These are phyloP conservation scores for Phyllostomus hastatus DNA, from an alignment of 2,113 vertebrate species.

Conservation along the genomic window DNA sequence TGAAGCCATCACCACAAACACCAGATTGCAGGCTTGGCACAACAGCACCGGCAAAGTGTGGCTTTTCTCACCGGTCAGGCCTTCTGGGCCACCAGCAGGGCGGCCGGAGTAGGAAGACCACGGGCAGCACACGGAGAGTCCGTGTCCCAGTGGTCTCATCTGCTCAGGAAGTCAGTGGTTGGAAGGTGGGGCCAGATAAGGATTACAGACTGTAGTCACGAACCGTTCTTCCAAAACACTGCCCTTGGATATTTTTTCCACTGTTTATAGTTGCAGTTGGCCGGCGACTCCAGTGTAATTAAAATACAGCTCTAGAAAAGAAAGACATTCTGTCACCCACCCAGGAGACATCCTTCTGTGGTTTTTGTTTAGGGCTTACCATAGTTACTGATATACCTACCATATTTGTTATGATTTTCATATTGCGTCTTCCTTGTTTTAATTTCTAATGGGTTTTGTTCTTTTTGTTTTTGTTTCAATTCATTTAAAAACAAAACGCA, in stretches of 20 bases:
- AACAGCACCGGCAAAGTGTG: neutral
- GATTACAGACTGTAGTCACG: neutral
- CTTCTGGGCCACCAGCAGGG: neutral
- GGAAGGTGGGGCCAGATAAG: conserved; percentile 2
- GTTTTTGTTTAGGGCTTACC: neutral
- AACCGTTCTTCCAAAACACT: conserved; percentile 18
- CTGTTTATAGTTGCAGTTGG: conserved; percentile 17
- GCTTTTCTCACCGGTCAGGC: neutral
- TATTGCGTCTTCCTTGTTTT: conserved; percentile 65
- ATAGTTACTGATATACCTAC: neutral
- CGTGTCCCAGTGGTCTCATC: neutral
- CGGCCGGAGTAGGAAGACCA: neutral
- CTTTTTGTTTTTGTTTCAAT: conserved; percentile 74
- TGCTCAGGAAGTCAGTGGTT: neutral
- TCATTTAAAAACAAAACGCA: conserved; percentile 68
- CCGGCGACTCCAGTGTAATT: neutral
- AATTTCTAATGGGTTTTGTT: conserved; percentile 73
- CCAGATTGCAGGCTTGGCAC: neutral
- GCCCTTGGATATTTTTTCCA: neutral
- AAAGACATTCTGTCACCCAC: neutral
- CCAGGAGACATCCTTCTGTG: neutral
- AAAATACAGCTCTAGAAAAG: neutral
- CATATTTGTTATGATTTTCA: conserved; percentile 51
- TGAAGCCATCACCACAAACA: neutral
- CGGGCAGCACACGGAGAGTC: neutral